A percentile compares a stretch with the other conserved stretches of the same genome.
Evolutionary conservation across 2,797 vertebrate genomes (phyloP).

Genomic region (Falco biarmicus): DNA sequence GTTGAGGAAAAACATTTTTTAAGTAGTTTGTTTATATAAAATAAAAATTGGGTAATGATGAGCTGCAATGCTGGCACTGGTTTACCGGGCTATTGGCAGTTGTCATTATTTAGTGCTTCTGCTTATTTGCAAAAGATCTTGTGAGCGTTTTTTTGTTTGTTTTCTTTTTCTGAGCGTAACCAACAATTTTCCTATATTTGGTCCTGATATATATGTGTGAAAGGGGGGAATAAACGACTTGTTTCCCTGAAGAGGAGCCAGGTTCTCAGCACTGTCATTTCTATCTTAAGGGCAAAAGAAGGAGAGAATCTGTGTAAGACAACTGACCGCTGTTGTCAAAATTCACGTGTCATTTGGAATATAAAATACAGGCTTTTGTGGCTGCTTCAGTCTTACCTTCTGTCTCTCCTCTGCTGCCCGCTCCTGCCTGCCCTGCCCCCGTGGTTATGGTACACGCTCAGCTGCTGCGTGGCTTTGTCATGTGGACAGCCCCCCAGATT

Average conservation of each 20-base stretch:
- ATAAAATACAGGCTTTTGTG: background rate
- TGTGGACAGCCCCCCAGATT: background rate
- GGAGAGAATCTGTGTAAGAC: background rate
- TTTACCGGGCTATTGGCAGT: background rate
- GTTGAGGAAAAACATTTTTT: accelerated
- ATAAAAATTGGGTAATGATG: accelerated
- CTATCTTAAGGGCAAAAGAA: background rate
- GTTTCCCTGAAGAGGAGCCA: background rate
- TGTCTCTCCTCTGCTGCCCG: background rate
- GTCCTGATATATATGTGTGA: background rate
- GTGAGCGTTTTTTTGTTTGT: background rate
- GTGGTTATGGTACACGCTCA: background rate
- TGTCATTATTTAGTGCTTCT: background rate
- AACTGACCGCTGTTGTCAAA: background rate
- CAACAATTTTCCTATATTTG: background rate
- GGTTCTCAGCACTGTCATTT: background rate
- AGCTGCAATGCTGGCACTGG: no score
- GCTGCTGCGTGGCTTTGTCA: background rate
- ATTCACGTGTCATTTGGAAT: background rate
- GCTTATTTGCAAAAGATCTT: background rate
- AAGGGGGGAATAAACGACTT: background rate
- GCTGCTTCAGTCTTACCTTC: background rate
- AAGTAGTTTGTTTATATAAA: background rate
- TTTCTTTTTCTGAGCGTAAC: background rate
- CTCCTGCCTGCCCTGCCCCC: background rate